A percentile compares a stretch with the other conserved stretches of the same genome.
These are phyloP conservation scores for Lepidurus arcticus DNA, from an alignment of 1,140 invertebrate genomes.

Conservation along the genomic window DNA sequence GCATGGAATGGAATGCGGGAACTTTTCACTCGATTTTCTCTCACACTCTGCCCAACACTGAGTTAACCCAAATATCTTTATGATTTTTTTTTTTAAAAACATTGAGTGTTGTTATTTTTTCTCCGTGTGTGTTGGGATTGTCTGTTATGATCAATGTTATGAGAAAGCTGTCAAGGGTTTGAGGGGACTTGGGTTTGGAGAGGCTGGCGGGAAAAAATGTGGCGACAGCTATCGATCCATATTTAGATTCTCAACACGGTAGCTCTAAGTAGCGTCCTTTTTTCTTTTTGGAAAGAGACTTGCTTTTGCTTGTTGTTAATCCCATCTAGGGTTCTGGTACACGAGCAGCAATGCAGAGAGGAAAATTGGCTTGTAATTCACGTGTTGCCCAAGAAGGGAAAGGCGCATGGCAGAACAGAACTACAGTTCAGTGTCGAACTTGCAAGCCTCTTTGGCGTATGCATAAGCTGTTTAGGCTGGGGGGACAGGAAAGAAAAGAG, in stretches of 20 bases:
- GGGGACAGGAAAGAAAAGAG: background rate
- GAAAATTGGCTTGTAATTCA: too few species aligned
- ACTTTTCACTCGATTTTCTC: constrained; percentile 37
- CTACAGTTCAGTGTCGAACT: background rate
- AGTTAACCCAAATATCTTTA: background rate
- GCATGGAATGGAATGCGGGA: constrained; percentile 37
- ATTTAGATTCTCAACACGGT: background rate
- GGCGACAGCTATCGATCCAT: background rate
- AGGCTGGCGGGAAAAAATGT: background rate
- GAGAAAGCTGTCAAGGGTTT: constrained; percentile 6
- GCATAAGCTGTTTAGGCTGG: constrained; percentile 1
- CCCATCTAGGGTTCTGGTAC: too few species aligned
- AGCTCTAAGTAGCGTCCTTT: too few species aligned
- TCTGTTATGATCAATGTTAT: background rate
- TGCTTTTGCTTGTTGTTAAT: too few species aligned
- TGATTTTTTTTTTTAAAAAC: too few species aligned
- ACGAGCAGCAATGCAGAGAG: too few species aligned
- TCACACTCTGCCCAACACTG: background rate
- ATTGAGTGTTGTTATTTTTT: constrained; percentile 27
- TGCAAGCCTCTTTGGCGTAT: constrained; percentile 8
- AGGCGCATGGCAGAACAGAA: background rate
- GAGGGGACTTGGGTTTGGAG: background rate
- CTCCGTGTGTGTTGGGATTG: background rate
- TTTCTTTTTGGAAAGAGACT: too few species aligned
- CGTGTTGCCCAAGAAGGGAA: too few species aligned